Percentiles rank a stretch among this genome's conserved stretches.
Evolutionary conservation across 2,888 invertebrate species (phyloP).

Genomic region (Orthonevra nobilis): DNA sequence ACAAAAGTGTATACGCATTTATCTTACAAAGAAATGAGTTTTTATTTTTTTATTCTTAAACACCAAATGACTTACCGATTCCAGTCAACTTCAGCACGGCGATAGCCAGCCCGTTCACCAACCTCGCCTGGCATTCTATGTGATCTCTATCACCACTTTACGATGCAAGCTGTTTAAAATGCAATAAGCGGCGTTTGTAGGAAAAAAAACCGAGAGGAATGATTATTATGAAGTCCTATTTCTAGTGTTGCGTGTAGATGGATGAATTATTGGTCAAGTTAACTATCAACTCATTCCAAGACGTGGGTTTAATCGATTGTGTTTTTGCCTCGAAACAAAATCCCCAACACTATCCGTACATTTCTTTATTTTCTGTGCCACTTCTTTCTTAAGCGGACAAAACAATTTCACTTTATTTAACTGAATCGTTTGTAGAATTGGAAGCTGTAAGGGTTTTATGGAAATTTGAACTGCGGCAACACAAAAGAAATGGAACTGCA

Average conservation of each 20-base stretch:
- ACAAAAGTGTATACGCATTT: constrained; percentile 13
- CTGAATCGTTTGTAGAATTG: too few species aligned
- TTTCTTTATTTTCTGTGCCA: neutral
- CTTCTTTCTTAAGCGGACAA: too few species aligned
- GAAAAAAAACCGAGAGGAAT: neutral
- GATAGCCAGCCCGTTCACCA: constrained; percentile 59
- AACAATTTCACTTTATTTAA: too few species aligned
- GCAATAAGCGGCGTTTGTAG: too few species aligned
- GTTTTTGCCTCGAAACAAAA: constrained; percentile 2
- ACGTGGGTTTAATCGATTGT: constrained; percentile 47
- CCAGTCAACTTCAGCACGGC: constrained; percentile 77
- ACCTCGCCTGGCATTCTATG: constrained; percentile 73
- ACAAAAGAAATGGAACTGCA: constrained; percentile 18
- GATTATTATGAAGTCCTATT: constrained; percentile 3
- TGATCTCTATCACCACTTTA: too few species aligned
- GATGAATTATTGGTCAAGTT: constrained; percentile 50
- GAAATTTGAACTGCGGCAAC: neutral
- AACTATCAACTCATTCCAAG: constrained; percentile 43
- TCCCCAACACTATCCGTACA: constrained; percentile 22
- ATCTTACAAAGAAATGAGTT: too few species aligned
- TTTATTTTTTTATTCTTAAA: too few species aligned
- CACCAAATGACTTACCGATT: constrained; percentile 78
- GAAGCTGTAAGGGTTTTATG: too few species aligned
- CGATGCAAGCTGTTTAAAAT: too few species aligned
- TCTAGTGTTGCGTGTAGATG: constrained; percentile 39